Evolutionary conservation across 2,797 vertebrate species (phyloP).

Genomic region (Microcaecilia unicolor): DNA sequence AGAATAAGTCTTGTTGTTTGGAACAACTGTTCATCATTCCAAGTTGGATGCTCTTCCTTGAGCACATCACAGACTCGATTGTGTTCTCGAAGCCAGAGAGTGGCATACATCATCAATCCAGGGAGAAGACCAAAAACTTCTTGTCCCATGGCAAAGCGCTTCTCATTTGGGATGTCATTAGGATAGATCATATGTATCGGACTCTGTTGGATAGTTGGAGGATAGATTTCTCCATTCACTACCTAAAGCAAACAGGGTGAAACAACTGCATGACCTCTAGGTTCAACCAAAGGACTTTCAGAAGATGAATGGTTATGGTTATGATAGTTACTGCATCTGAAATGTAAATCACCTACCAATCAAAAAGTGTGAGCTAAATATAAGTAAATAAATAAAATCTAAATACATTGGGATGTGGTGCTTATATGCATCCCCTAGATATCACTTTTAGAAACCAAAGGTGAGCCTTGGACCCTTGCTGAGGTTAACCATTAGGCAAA

Average conservation of each 20-base stretch:
- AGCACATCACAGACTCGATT: conserved; percentile 88
- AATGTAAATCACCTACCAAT: too few relatives aligned
- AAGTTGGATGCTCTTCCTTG: conserved; percentile 76
- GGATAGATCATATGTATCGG: conserved; percentile 81
- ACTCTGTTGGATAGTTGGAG: conserved; percentile 56
- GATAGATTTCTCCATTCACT: conserved; percentile 75
- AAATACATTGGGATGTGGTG: too few relatives aligned
- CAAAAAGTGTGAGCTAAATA: too few relatives aligned
- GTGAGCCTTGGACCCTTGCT: too few relatives aligned
- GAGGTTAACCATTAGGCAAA: too few relatives aligned
- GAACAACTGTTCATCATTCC: conserved; percentile 90
- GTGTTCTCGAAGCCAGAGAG: conserved; percentile 89
- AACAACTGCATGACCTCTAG: too few relatives aligned
- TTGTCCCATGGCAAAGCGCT: conserved; percentile 73
- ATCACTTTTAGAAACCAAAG: too few relatives aligned
- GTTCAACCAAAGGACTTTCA: too few relatives aligned
- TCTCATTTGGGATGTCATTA: conserved; percentile 10
- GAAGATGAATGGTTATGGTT: too few relatives aligned
- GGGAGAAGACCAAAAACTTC: conserved; percentile 84
- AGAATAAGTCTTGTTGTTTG: conserved; percentile 86
- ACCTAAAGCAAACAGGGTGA: conserved; percentile 57
- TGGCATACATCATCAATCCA: conserved; percentile 74
- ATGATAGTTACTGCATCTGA: too few relatives aligned
- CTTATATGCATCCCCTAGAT: too few relatives aligned
- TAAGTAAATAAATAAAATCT: too few relatives aligned